phyloP scores from a whole-genome alignment of 2,888 invertebrate species.

The Meteorus colon region DNA sequence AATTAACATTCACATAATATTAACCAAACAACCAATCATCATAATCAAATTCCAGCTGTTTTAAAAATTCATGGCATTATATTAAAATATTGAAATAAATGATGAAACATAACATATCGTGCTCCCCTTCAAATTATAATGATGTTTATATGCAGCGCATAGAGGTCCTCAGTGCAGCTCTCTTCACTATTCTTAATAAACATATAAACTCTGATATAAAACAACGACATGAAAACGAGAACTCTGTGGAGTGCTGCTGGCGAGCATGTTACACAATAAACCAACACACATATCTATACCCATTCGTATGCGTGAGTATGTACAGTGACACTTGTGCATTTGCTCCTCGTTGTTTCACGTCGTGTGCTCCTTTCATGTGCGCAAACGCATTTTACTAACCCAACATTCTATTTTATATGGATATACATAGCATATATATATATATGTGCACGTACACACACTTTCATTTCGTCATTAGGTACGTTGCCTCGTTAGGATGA shows the following conservation, averaged over 20 bases:
- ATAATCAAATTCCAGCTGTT: no score
- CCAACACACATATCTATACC: not conserved
- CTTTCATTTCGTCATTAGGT: constrained; percentile 63
- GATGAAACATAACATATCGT: not conserved
- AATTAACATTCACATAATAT: no score
- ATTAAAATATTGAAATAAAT: not conserved
- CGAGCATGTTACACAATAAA: constrained; percentile 10
- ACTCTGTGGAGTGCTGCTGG: not conserved
- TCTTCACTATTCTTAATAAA: constrained; percentile 12
- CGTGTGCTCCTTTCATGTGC: constrained; percentile 7
- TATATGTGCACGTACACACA: constrained; percentile 49
- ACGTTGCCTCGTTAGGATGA: constrained; percentile 65
- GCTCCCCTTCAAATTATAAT: no score
- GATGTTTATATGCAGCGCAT: no score
- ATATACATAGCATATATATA: not conserved
- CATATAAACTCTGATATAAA: not conserved
- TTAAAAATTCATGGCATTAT: no score
- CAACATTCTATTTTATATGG: constrained; percentile 1
- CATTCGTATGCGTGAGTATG: not conserved
- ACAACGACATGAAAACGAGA: not conserved
- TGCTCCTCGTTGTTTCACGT: not conserved
- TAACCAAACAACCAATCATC: no score
- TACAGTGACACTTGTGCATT: not conserved
- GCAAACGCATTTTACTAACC: constrained; percentile 2
- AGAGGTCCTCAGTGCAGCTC: no score